These are phyloP conservation scores for Nemapogon koenigi DNA, from an alignment of 2,888 invertebrate genomes.

Conservation along the genomic window DNA sequence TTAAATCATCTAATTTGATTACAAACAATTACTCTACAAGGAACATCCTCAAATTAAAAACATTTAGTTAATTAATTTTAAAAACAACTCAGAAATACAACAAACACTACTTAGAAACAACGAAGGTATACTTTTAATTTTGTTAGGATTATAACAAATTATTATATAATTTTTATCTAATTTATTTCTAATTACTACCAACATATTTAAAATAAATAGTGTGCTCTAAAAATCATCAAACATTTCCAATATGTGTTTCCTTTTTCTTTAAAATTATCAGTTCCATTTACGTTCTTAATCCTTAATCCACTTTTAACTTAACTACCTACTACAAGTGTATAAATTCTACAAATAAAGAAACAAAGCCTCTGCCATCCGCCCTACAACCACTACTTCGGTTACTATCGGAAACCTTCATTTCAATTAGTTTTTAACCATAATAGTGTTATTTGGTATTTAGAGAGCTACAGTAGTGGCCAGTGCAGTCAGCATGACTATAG, in stretches of 20 bases:
- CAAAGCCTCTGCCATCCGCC: no score
- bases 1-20: background rate
- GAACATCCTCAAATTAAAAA: background rate
- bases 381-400: no score
- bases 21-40: background rate
- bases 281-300: no score
- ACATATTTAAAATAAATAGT: background rate
- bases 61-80: background rate
- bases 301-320: no score
- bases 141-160: background rate
- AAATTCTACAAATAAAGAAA: no score
- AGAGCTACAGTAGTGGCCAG: slow-evolving; percentile 50
- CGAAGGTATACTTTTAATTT: background rate
- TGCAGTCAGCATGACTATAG: slow-evolving; percentile 43
- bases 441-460: slow-evolving; percentile 23
- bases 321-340: no score
- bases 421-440: background rate
- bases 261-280: no score
- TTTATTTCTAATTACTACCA: background rate
- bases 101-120: background rate
- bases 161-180: background rate
- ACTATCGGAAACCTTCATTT: no score
- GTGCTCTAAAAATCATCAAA: no score
- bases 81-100: background rate
- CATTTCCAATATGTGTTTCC: no score